phyloP scores from a whole-genome alignment of 2,797 vertebrate genomes.

The Malurus splendens region DNA sequence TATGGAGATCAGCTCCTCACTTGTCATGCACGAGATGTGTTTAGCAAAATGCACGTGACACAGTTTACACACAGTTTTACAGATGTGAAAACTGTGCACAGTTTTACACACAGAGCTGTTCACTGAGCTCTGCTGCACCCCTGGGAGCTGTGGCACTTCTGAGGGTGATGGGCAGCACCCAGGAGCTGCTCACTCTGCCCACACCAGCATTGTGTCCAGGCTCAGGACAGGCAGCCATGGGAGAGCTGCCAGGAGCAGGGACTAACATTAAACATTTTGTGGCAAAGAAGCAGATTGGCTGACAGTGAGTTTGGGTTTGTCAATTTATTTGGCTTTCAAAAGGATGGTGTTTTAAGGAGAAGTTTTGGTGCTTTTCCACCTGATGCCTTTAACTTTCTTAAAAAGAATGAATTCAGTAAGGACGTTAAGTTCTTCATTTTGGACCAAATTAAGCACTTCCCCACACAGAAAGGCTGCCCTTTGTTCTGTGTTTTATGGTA shows the following conservation, averaged over 20 bases:
- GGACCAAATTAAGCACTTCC: neutral
- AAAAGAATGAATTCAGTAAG: neutral
- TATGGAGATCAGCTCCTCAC: slow-evolving; percentile 10
- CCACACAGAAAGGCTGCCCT: neutral
- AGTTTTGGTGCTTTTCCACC: neutral
- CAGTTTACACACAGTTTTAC: neutral
- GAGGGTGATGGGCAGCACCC: neutral
- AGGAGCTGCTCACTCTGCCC: neutral
- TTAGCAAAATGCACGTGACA: neutral
- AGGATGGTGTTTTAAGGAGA: neutral
- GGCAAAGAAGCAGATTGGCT: neutral
- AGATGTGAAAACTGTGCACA: neutral
- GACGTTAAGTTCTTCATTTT: neutral
- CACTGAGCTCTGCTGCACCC: fast-evolving
- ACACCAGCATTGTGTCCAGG: fast-evolving
- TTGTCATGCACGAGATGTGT: neutral
- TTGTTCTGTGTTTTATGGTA: neutral
- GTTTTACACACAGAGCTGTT: no score
- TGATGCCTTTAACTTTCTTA: neutral
- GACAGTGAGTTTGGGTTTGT: neutral
- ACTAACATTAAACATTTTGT: neutral
- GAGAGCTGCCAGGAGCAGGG: neutral
- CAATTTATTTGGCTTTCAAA: neutral
- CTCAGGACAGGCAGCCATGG: fast-evolving
- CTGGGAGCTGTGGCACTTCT: neutral